Evolutionary conservation across 2,113 vertebrate species (phyloP), one percentile per base, ranked within the genome.

Genomic region (Nanger granti): DNA sequence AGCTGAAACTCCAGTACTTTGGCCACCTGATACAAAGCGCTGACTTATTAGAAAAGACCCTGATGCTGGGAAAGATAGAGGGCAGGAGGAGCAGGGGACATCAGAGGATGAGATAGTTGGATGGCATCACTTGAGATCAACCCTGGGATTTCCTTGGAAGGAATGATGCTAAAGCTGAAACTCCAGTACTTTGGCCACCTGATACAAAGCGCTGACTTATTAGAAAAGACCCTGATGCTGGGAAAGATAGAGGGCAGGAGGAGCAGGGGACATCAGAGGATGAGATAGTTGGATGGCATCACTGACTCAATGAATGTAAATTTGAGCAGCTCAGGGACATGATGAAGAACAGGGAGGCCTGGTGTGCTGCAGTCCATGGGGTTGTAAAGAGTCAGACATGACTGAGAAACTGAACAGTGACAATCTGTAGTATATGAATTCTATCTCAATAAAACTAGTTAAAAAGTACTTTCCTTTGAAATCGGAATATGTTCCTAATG

Each of bases 1-100:
- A 73, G n/a, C 66, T 22, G 18, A 73, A 73, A 20, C 66, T 73
- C 66, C 18, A 73, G 18, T 37, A 73, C n/a, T 73, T 73, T 73
- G 66, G 20, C n/a, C 9, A 73, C 4, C 66, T 73, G 4, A 37
- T 37, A n/a, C 0, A 0, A 73, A 73, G 66, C 37, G n/a, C 4
- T 73, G 66, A 73, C n/a, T 37, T 8, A 37, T 37, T 37, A 11
- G n/a, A 5, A 37, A 73, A 73, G 20, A 37, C 66, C n/a, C n/a
- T 73, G n/a, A 37, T 73, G 9, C n/a, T 73, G 20, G n/a, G n/a
- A 37, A 37, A 73, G 18, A 73, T 22, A 22, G n/a, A 73, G 66
- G 66, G 20, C n/a, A 37, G n/a, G 9, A 12, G 8, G n/a, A 37
- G 9, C 2, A 73, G 20, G 20, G 66, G 20, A 24, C 18, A 24